Evolutionary conservation across 2,113 vertebrate species (phyloP), one percentile per base, ranked within the genome.

Genomic region (Semicossyphus pulcher): DNA sequence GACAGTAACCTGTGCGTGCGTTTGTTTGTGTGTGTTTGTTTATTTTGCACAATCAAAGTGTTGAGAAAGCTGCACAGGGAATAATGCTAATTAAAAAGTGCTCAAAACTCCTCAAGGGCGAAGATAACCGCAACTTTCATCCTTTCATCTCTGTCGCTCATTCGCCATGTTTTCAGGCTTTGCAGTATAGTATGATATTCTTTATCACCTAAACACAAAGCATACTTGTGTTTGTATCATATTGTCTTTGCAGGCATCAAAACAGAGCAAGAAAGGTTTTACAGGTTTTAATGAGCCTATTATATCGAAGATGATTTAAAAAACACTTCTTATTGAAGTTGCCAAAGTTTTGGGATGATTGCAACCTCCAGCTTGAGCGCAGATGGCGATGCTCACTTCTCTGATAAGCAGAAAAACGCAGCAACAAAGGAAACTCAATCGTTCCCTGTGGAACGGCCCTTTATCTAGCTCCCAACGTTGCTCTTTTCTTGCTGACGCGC

Each of bases 41-140:
- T 91, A 74, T 80, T 78, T 80, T 2, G 18, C 54, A 64, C 73
- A 85, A 90, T 86, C 86, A 88, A 87, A 90, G 82, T 72, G 74
- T 21, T 61, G 67, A 59, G n/a, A 76, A 80, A 86, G 75, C 28
- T 68, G 52, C 51, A 53, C 51, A 31, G 82, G 84, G 84, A 89
- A 90, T 88, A 87, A 83, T 74, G 23, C 85, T 87, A 81, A 89
- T 91, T 88, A 87, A 80, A 86, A 89, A 89, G 59, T 20, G 51
- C 73, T 67, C 68, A 57, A 60, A 87, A 72, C 42, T 76, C 85
- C 76, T 81, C 26, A 25, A 58, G 66, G 83, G 54, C 37, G 11
- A 73, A 21, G 56, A 82, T 47, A 80, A 77, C 63, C 34, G 39
- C 56, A 67, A 71, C 76, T 81, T 75, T 68, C 74, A 75, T 76